These are phyloP conservation scores for Chanos chanos DNA, from an alignment of 2,797 vertebrate genomes.

Conservation along the genomic window DNA sequence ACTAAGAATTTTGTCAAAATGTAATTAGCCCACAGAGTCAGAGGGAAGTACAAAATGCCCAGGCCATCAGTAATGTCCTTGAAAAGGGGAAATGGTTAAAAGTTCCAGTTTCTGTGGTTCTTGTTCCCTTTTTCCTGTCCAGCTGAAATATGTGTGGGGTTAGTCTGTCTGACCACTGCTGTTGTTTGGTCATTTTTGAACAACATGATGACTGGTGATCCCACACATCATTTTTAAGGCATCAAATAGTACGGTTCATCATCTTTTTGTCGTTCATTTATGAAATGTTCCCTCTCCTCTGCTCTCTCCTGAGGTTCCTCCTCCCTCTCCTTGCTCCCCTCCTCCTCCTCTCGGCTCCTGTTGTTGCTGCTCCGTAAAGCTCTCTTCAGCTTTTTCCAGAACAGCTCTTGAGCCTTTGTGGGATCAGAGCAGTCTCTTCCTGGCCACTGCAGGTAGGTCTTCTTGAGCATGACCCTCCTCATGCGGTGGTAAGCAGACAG, in stretches of 20 bases:
- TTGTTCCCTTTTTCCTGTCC: background rate
- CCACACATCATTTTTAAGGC: slow-evolving; percentile 38
- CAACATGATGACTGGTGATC: background rate
- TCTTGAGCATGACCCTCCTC: slow-evolving; percentile 83
- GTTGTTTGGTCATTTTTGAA: background rate
- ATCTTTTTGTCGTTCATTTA: slow-evolving; percentile 27
- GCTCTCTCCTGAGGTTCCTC: background rate
- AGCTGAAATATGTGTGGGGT: background rate
- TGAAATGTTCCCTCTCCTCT: slow-evolving; percentile 29
- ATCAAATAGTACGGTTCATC: slow-evolving; percentile 50
- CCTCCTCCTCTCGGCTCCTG: slow-evolving; percentile 41
- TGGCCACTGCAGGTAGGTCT: slow-evolving; percentile 84
- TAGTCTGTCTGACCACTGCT: background rate
- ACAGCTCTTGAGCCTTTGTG: slow-evolving; percentile 68
- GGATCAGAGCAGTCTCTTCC: slow-evolving; percentile 61
- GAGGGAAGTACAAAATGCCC: no score
- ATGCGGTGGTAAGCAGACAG: slow-evolving; percentile 80
- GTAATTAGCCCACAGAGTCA: no score
- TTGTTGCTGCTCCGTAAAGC: slow-evolving; percentile 62
- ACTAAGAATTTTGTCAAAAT: no score
- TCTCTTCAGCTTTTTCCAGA: slow-evolving; percentile 77
- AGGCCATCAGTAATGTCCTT: no score
- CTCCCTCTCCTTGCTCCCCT: slow-evolving; percentile 30
- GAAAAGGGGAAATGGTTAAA: no score
- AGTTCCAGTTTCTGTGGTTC: no score